Percentiles rank a stretch among this genome's conserved stretches.
Conservation (phyloP, 1,140 invertebrate genomes). For the Penaeus japonicus region DNA sequence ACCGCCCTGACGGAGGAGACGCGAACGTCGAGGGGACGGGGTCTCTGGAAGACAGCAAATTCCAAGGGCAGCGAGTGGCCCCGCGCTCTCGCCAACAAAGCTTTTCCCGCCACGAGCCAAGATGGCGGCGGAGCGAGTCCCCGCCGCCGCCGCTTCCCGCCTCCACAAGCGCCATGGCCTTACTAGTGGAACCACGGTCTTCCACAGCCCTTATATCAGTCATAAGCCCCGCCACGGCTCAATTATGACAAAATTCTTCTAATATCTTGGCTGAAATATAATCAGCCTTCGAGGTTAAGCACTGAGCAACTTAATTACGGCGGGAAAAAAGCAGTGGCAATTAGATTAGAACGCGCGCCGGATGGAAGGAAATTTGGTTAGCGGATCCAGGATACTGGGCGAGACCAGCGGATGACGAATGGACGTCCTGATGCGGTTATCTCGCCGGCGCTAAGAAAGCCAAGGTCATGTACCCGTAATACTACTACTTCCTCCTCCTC, state of each 20-base stretch:
- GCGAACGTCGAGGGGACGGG: background rate
- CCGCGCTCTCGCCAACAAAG: slow-evolving; percentile 14
- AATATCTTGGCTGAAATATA: slow-evolving; percentile 60
- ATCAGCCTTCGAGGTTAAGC: slow-evolving; percentile 59
- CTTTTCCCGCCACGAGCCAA: slow-evolving; percentile 45
- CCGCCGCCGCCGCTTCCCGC: slow-evolving; percentile 25
- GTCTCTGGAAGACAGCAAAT: background rate
- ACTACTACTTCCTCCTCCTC: background rate
- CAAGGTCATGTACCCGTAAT: background rate
- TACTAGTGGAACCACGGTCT: slow-evolving; percentile 49
- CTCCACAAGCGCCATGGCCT: slow-evolving; percentile 31
- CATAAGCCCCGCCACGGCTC: slow-evolving; percentile 57
- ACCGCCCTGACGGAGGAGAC: background rate
- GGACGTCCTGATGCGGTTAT: slow-evolving; percentile 41
- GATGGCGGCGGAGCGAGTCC: slow-evolving; percentile 32
- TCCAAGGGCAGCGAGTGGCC: background rate
- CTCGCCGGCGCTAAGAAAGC: background rate
- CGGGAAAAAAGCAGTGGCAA: slow-evolving; percentile 57
- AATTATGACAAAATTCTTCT: slow-evolving; percentile 60
- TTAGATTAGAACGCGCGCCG: slow-evolving; percentile 56
- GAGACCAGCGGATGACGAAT: slow-evolving; percentile 49
- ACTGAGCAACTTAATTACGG: slow-evolving; percentile 59
- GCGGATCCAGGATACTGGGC: slow-evolving; percentile 41
- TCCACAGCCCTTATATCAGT: slow-evolving; percentile 58
- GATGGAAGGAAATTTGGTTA: slow-evolving; percentile 58